phyloP scores from a whole-genome alignment of 2,888 invertebrate genomes.

The Clivina fossor region DNA sequence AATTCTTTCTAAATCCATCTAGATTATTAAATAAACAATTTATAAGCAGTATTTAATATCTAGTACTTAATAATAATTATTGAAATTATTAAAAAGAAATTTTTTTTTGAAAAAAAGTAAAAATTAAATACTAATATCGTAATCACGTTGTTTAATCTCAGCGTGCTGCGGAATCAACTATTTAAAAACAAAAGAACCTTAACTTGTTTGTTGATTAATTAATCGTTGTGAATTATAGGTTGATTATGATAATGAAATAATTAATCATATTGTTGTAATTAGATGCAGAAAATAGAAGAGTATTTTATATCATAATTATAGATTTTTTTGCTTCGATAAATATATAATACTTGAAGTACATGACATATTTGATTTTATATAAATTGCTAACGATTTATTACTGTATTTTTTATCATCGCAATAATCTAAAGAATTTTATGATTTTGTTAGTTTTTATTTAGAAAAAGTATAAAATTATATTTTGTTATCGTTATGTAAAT shows the following conservation, averaged over 20 bases:
- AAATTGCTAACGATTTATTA: no score
- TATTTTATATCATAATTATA: no score
- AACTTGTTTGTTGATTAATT: conserved; percentile 22
- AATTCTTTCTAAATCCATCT: conserved; percentile 10
- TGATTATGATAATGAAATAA: conserved; percentile 23
- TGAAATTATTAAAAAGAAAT: conserved; percentile 5
- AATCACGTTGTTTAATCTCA: no score
- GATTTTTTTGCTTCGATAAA: no score
- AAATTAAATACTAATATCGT: not conserved
- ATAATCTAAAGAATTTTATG: no score
- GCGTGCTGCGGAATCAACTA: no score
- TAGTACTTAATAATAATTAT: conserved; percentile 19
- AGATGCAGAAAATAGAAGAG: conserved; percentile 10
- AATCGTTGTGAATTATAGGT: conserved; percentile 15
- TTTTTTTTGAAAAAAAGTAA: conserved; percentile 1
- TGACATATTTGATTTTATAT: no score
- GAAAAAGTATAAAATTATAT: no score
- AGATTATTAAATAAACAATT: conserved; percentile 17
- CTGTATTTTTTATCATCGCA: no score
- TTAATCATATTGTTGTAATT: conserved; percentile 20
- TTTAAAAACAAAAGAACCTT: conserved; percentile 12
- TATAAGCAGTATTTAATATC: conserved; percentile 4
- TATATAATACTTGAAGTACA: no score
- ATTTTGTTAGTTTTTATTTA: no score
- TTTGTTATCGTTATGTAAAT: no score